Base-by-base conservation (phyloP, 2,113 vertebrate genomes). In the Procavia capensis region DNA sequence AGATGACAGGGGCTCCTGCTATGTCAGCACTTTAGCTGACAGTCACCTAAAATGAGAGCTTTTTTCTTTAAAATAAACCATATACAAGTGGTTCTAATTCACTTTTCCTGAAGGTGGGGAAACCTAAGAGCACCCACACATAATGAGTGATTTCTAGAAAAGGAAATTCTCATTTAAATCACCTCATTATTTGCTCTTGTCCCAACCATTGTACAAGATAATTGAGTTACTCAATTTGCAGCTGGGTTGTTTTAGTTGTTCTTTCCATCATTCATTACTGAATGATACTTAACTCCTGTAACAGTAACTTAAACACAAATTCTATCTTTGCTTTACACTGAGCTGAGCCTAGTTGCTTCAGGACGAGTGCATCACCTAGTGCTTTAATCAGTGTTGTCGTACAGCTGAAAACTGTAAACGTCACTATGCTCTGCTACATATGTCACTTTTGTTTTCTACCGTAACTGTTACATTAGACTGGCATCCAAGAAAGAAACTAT, bases 351-450 rank as follows among this genome's bases (percentile, higher is more conserved):
- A 29, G 79, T 95, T 94, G 84, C 57, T 97, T 96, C 95, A 57
- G 90, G 97, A 97, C 95, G 96, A 98, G 95, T 96, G 98, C 97
- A 97, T 96, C 97, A 88, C 41, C 39, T 83, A 97, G 90, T 79
- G 45, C 75, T 96, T 98, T 97, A 98, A 97, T 98, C 91, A 94
- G 83, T 94, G 80, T 97, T 97, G 87, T 88, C 98, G 94, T 96
- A 97, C 96, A 98, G 96, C 93, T 98, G 97, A 91, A 98, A 97
- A 95, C 90, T 89, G 85, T 96, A 98, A 98, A 97, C 90, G 98
- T 47, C 74, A 98, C 94, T 95, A 25, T 97, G 91, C 94, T 98
- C 96, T 96, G 79, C 81, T 97, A 97, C 78, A 94, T 95, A 90
- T 97, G 97, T 85, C 96, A 97, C 91, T 97, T 98, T 88, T 34